Evolutionary conservation across 2,888 invertebrate genomes (phyloP).

Genomic region (Isotomurus palustris): DNA sequence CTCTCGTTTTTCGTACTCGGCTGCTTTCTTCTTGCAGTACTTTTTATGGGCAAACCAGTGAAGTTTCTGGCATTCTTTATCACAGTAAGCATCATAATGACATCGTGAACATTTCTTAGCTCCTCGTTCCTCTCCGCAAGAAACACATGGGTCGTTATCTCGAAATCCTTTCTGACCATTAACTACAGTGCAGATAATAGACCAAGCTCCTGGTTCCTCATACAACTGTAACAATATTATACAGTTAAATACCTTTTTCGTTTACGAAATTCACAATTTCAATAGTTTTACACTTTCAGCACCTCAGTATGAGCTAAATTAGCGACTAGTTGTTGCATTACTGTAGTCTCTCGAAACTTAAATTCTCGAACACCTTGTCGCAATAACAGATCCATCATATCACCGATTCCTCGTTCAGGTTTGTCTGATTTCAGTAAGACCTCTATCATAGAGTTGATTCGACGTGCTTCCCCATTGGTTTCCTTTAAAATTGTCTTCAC

Average conservation of each 20-base stretch:
- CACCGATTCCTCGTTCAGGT: constrained; percentile 55
- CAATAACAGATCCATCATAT: constrained; percentile 64
- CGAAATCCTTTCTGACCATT: constrained; percentile 83
- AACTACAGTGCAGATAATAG: constrained; percentile 67
- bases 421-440: constrained; percentile 63
- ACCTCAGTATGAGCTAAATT: constrained; percentile 42
- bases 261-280: background rate
- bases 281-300: background rate
- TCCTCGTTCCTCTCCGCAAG: constrained; percentile 84
- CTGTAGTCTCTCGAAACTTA: constrained; percentile 80
- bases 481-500: constrained; percentile 63
- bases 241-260: background rate
- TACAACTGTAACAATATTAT: constrained; percentile 30
- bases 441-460: constrained; percentile 69
- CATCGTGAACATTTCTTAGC: constrained; percentile 92
- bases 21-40: constrained; percentile 64
- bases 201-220: constrained; percentile 51
- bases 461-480: constrained; percentile 53
- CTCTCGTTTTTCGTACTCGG: constrained; percentile 46
- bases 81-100: constrained; percentile 88
- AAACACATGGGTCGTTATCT: constrained; percentile 65
- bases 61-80: constrained; percentile 85
- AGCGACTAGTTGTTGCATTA: constrained; percentile 67
- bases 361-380: constrained; percentile 84
- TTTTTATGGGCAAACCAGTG: constrained; percentile 91